Evolutionary conservation across 2,113 vertebrate genomes (phyloP).

Genomic region (Microtus oregoni): DNA sequence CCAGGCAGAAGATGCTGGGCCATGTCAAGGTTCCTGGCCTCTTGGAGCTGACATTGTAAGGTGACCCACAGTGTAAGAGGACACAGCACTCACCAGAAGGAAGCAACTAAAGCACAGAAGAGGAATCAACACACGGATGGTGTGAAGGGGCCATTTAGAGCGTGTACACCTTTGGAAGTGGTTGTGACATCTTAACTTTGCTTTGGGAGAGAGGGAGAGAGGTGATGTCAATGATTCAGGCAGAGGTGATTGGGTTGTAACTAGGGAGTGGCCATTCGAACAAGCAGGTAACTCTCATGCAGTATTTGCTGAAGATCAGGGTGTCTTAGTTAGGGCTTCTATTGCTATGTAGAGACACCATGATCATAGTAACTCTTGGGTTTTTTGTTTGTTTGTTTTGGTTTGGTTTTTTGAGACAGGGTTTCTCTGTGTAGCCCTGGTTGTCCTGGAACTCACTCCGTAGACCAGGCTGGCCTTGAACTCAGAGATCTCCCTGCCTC

Average conservation of each 20-base stretch:
- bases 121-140: neutral
- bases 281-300: neutral
- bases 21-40: neutral
- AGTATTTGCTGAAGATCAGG: neutral
- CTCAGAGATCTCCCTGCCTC: no score
- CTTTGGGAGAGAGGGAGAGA: no score
- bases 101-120: neutral
- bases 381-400: neutral
- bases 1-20: neutral
- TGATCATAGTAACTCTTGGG: neutral
- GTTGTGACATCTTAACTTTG: accelerated
- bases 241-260: neutral
- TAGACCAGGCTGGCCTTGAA: no score
- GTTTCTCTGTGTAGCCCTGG: neutral
- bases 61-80: neutral
- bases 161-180: neutral
- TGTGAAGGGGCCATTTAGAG: neutral
- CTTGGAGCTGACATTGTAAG: neutral
- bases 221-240: neutral
- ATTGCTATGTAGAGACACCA: no score
- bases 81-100: neutral
- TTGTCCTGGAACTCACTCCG: no score
- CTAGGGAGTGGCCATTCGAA: neutral
- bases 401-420: neutral
- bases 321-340: neutral